phyloP scores from a whole-genome alignment of 2,113 vertebrate species.

The Amblyornis subalaris region DNA sequence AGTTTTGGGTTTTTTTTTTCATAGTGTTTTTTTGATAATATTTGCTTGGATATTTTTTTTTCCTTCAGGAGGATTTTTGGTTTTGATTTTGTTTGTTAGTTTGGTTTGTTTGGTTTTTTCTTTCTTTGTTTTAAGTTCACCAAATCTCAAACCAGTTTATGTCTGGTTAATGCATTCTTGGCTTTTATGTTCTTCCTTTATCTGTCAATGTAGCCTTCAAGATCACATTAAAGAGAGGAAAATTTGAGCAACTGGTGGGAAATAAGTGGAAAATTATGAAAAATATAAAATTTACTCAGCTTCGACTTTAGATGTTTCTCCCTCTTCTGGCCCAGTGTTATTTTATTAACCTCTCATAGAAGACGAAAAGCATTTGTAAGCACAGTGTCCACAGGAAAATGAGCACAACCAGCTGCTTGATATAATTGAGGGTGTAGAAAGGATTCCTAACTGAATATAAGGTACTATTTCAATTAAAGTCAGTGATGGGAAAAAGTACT shows the following conservation, averaged over 20 bases:
- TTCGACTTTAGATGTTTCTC: not conserved
- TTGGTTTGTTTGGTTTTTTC: not conserved
- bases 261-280: not conserved
- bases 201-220: not conserved
- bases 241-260: not conserved
- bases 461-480: not conserved
- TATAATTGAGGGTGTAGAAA: not conserved
- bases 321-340: not conserved
- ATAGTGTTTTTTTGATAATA: fast-evolving
- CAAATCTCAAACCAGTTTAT: not conserved
- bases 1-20: not conserved
- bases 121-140: not conserved
- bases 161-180: not conserved
- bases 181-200: not conserved
- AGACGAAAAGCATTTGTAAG: not conserved
- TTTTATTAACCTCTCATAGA: not conserved
- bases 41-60: too few species aligned
- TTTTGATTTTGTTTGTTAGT: fast-evolving
- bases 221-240: not conserved
- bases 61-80: not conserved
- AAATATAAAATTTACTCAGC: not conserved
- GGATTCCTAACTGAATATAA: not conserved
- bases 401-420: not conserved
- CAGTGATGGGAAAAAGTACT: fast-evolving
- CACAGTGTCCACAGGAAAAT: not conserved